A percentile compares a stretch with the other conserved stretches of the same genome.
phyloP scores from a whole-genome alignment of 2,797 vertebrate genomes.

The Cyprinodon diabolis region DNA sequence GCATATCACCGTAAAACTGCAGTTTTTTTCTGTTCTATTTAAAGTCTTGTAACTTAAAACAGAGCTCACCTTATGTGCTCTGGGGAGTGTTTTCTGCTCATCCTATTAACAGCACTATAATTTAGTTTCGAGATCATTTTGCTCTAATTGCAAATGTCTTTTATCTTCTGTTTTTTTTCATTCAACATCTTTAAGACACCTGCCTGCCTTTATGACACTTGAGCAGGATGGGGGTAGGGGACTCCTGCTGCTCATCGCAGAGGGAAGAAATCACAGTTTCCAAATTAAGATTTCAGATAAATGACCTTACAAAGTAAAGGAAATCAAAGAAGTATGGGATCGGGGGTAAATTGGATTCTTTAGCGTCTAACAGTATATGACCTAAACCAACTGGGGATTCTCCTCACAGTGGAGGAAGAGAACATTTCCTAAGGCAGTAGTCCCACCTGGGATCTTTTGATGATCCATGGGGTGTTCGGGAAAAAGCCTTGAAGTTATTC shows the following conservation, averaged over 20 bases:
- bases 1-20: neutral
- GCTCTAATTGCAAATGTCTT: constrained; percentile 74
- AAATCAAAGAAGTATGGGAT: constrained; percentile 83
- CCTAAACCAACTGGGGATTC: constrained; percentile 83
- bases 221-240: constrained; percentile 23
- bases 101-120: constrained; percentile 73
- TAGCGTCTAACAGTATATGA: constrained; percentile 83
- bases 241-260: constrained; percentile 68
- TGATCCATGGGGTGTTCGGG: constrained; percentile 78
- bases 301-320: constrained; percentile 82
- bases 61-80: constrained; percentile 62
- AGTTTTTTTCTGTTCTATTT: constrained; percentile 60
- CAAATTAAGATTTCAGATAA: constrained; percentile 84
- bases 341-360: constrained; percentile 81
- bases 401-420: constrained; percentile 76
- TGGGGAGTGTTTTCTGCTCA: constrained; percentile 66
- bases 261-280: constrained; percentile 78
- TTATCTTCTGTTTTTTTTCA: constrained; percentile 48
- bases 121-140: constrained; percentile 68
- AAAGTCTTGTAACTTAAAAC: constrained; percentile 48
- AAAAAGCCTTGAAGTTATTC: constrained; percentile 87
- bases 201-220: constrained; percentile 69
- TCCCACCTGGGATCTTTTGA: constrained; percentile 77
- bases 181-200: constrained; percentile 68
- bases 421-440: constrained; percentile 82